Evolutionary conservation across 1,140 invertebrate species (phyloP).

Genomic region (Tyrophagus putrescentiae): DNA sequence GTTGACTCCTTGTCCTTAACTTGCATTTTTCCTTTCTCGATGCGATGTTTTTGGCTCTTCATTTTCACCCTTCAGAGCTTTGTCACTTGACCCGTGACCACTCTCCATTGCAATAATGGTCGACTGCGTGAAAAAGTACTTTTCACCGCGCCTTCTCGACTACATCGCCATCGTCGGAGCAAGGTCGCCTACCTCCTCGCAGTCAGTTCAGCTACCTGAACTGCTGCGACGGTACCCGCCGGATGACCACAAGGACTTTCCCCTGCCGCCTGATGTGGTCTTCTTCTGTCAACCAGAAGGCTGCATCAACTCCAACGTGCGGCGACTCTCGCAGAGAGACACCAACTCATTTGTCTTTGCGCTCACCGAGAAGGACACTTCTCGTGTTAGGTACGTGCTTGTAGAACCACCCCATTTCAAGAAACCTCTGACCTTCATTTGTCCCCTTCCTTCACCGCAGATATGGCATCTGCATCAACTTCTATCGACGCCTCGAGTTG

Average conservation of each 20-base stretch:
- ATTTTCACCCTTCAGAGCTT: too few relatives aligned
- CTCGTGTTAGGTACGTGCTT: slow-evolving; percentile 38
- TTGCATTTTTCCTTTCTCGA: background rate
- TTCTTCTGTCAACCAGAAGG: slow-evolving; percentile 99
- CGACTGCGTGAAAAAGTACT: slow-evolving; percentile 35
- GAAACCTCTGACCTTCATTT: background rate
- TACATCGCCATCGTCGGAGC: slow-evolving; percentile 92
- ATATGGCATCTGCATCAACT: slow-evolving; percentile 94
- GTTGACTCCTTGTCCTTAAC: background rate
- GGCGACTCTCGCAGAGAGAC: slow-evolving; percentile 70
- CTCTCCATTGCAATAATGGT: slow-evolving; percentile 18
- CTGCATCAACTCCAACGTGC: slow-evolving; percentile 55
- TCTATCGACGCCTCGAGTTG: slow-evolving; percentile 68
- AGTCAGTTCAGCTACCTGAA: slow-evolving; percentile 55
- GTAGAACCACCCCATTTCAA: background rate
- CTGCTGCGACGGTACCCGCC: slow-evolving; percentile 86
- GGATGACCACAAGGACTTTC: slow-evolving; percentile 90
- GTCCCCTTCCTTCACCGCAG: background rate
- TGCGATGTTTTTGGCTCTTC: too few relatives aligned
- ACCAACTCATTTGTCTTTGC: slow-evolving; percentile 95
- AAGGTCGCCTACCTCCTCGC: slow-evolving; percentile 32
- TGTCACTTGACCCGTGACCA: background rate
- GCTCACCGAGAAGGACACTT: slow-evolving; percentile 96
- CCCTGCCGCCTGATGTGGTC: slow-evolving; percentile 88
- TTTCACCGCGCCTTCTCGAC: slow-evolving; percentile 55